phyloP scores from a whole-genome alignment of 1,140 invertebrate species.

The Melitaea cinxia region DNA sequence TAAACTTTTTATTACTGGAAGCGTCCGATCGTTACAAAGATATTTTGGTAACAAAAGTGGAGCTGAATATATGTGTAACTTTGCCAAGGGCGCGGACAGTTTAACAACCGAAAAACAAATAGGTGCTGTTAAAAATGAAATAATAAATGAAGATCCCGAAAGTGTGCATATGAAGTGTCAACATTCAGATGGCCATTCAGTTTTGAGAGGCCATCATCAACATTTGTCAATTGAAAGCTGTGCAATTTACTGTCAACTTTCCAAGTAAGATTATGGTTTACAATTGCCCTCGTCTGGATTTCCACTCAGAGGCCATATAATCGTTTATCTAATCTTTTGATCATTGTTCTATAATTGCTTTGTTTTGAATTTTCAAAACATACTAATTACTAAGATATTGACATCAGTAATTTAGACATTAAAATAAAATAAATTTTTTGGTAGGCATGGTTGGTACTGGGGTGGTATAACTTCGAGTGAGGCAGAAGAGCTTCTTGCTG shows the following conservation, averaged over 20 bases:
- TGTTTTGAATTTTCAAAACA: too few species aligned
- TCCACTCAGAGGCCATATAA: too few species aligned
- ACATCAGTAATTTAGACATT: too few species aligned
- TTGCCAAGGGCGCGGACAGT: slow-evolving; percentile 56
- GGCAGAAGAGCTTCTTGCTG: slow-evolving; percentile 72
- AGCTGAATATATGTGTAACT: slow-evolving; percentile 61
- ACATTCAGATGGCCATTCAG: slow-evolving; percentile 73
- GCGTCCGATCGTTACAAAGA: slow-evolving; percentile 70
- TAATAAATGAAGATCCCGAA: slow-evolving; percentile 55
- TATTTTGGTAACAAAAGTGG: slow-evolving; percentile 71
- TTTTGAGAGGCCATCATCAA: slow-evolving; percentile 72
- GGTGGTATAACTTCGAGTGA: slow-evolving; percentile 75
- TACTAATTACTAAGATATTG: background rate
- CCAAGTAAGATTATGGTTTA: slow-evolving; percentile 58
- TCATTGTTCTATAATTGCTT: too few species aligned
- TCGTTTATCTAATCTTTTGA: too few species aligned
- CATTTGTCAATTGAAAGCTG: slow-evolving; percentile 72
- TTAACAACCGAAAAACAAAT: slow-evolving; percentile 61
- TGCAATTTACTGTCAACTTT: slow-evolving; percentile 75
- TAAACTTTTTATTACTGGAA: slow-evolving; percentile 72
- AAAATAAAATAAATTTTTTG: slow-evolving; percentile 29
- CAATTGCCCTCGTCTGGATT: too few species aligned
- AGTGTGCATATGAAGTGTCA: slow-evolving; percentile 65
- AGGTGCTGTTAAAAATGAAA: slow-evolving; percentile 43
- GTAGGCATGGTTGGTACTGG: slow-evolving; percentile 78